phyloP scores from a whole-genome alignment of 2,888 invertebrate genomes.

The Sipunculus nudus region DNA sequence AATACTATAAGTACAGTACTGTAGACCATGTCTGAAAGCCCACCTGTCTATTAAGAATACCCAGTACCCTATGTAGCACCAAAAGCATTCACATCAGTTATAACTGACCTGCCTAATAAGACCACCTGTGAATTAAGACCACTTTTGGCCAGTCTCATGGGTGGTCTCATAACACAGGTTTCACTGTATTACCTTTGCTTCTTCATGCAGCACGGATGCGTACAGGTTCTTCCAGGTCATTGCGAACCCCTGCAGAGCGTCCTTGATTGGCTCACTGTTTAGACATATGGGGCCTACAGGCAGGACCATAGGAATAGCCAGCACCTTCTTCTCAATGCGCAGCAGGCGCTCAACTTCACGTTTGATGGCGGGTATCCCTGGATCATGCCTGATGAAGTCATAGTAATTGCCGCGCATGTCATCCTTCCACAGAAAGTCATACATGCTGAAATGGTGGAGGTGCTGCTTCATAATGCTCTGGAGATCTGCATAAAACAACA shows the following conservation, averaged over 20 bases:
- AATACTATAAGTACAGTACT: too few species aligned
- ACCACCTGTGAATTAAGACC: too few species aligned
- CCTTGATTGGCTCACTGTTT: constrained; percentile 60
- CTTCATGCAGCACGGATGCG: constrained; percentile 63
- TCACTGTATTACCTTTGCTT: constrained; percentile 66
- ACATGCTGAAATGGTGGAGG: constrained; percentile 62
- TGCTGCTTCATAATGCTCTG: constrained; percentile 55
- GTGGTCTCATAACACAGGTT: too few species aligned
- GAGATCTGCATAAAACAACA: constrained; percentile 48
- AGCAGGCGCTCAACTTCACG: constrained; percentile 50
- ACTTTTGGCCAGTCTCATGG: too few species aligned
- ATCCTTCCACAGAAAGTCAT: constrained; percentile 66
- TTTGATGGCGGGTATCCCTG: constrained; percentile 43
- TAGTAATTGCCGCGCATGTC: constrained; percentile 63
- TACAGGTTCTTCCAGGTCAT: constrained; percentile 66
- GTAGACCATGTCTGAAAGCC: too few species aligned
- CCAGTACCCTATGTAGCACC: too few species aligned
- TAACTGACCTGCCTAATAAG: too few species aligned
- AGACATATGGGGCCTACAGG: constrained; percentile 63
- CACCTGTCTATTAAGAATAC: too few species aligned
- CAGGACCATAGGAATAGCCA: constrained; percentile 42
- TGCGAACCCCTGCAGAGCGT: constrained; percentile 64
- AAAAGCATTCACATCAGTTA: too few species aligned
- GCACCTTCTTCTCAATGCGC: constrained; percentile 62
- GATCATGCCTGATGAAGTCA: constrained; percentile 60